Base-by-base conservation (phyloP, 2,888 invertebrate genomes). In the Taphrorychus bicolor region DNA sequence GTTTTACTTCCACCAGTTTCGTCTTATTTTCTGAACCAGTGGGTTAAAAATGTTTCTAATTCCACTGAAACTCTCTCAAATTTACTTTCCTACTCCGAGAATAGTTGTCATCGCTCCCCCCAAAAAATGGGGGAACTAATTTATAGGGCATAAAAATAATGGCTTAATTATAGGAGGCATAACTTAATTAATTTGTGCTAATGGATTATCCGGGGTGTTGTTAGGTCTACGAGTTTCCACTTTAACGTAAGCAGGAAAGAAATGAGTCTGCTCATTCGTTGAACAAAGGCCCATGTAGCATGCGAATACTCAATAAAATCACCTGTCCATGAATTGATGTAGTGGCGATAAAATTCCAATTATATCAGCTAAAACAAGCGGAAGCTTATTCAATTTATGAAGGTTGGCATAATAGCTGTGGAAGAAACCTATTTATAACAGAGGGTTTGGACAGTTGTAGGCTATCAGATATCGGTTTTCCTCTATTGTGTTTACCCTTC, bases 291-390 rank as follows among this genome's bases (percentile, higher is more conserved):
- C 32, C 32, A 32, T 32, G 45, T 51, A n/a, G 51, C 51, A 14
- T 51, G 51, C 51, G 9, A 51, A 21, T 14, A 14, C 51, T 21
- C n/a, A 19, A 51, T 51, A 19, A 51, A 51, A 51, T 51, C 51
- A 21, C 19, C 51, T 51, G 51, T 51, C 51, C 5, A 19, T 51
- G 21, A 11, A 21, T 14, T 51, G 22, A 51, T 22, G 18, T 21
- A 51, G 51, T 51, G 21, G 21, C 51, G 51, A 51, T 51, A 51
- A 51, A 51, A 51, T 51, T 51, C 51, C 22, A 51, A 51, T 51
- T 51, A 51, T 51, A 51, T 21, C 51, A 19, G 51, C 51, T n/a
- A 51, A 51, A 51, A 51, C 51, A 51, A 51, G 51, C 51, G 51
- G 19, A 51, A 51, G 22, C 51, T 51, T 51, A 51, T 51, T 51